Percentiles rank a stretch among this genome's conserved stretches.
These are phyloP conservation scores for Bombyx huttoni DNA, from an alignment of 2,888 invertebrate species.

Conservation along the genomic window DNA sequence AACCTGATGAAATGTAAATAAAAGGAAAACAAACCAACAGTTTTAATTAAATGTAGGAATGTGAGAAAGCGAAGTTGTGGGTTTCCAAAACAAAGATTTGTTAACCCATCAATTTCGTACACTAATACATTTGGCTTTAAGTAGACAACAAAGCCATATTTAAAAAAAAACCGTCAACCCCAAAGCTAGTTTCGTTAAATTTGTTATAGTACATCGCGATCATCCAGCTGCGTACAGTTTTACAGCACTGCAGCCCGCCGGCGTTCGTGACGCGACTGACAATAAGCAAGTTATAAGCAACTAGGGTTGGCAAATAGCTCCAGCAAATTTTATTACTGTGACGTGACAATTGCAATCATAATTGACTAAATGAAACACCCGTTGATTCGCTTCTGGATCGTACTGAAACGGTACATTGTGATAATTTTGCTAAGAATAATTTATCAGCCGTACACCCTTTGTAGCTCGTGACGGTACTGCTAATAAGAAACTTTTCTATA, in stretches of 20 bases:
- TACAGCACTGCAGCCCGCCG: constrained; percentile 33
- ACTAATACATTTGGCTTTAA: not conserved
- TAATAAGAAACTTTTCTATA: not conserved
- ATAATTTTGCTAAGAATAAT: not conserved
- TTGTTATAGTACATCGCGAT: constrained; percentile 14
- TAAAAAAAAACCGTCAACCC: not conserved
- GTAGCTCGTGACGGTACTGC: not conserved
- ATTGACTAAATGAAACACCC: not conserved
- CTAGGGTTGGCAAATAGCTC: not conserved
- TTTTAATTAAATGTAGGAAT: too few species aligned
- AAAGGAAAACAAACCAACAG: too few species aligned
- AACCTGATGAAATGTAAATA: too few species aligned
- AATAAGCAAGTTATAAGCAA: constrained; percentile 13
- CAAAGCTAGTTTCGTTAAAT: not conserved
- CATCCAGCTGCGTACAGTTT: constrained; percentile 50
- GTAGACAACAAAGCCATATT: constrained; percentile 7
- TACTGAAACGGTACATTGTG: not conserved
- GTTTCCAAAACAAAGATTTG: too few species aligned
- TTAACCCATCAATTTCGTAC: too few species aligned
- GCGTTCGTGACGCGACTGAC: constrained; percentile 38
- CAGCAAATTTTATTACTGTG: not conserved
- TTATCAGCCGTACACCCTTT: not conserved
- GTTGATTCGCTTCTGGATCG: not conserved
- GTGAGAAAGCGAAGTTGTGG: too few species aligned
- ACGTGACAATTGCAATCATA: not conserved